phyloP scores from a whole-genome alignment of 2,113 vertebrate species.

The Tychaedon coryphoeus region DNA sequence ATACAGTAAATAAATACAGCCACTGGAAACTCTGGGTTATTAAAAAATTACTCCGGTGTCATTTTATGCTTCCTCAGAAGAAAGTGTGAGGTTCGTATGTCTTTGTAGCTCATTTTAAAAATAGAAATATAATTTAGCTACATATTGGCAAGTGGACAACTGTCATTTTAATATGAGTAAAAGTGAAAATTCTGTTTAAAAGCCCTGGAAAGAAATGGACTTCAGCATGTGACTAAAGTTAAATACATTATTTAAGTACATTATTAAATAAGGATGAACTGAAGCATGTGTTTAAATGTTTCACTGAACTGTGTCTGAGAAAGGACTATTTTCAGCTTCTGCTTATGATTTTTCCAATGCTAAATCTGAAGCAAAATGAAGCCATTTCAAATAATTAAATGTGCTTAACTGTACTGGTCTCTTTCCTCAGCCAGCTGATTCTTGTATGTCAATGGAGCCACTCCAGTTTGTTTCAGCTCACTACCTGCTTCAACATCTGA shows the following conservation, averaged over 20 bases:
- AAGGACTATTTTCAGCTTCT: conserved; percentile 14
- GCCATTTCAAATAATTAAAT: conserved; percentile 13
- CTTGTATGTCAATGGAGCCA: not conserved
- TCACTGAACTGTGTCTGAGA: not conserved
- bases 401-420: not conserved
- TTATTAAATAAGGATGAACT: conserved; percentile 13
- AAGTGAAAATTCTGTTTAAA: conserved; percentile 19
- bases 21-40: not conserved
- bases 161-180: not conserved
- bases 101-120: conserved; percentile 5
- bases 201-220: not conserved
- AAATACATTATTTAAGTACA: not conserved
- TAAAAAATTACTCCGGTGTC: not conserved
- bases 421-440: not conserved
- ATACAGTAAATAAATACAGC: not conserved
- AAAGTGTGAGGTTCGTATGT: not conserved
- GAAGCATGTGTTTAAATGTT: not conserved
- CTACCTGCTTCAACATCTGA: not conserved
- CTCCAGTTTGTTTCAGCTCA: not conserved
- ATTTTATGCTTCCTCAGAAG: not conserved
- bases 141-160: not conserved
- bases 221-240: not conserved
- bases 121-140: not conserved
- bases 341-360: conserved; percentile 13
- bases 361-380: not conserved